Base-by-base conservation (phyloP, 2,113 vertebrate species). In the Poicephalus meyeri region DNA sequence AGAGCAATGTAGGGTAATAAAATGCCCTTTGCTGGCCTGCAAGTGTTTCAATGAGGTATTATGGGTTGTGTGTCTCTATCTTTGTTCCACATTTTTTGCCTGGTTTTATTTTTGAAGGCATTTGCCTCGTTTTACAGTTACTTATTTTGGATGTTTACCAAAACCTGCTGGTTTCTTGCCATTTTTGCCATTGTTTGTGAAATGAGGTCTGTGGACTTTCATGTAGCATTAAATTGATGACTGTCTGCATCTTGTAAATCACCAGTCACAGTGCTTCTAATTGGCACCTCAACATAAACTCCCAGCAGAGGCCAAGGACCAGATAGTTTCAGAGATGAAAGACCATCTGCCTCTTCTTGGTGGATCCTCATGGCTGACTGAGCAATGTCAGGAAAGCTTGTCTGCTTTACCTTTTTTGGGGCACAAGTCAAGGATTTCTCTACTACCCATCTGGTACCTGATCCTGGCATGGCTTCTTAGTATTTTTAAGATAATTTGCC, bases 301-400 rank as follows among this genome's bases (percentile, higher is more conserved):
- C 94, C 94, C 95, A 94, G 92, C 93, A 96, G 96, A 96, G 83
- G 91, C 95, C 96, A 61, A 91, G 91, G 88, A 85, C 44, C 78
- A 70, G 91, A 61, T 69, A 91, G 83, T 50, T 93, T 88, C 74
- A 76, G 88, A 82, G 80, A 80, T 73, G 91, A 66, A 68, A 77
- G 95, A 91, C 92, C 95, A 93, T 97, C 95, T 97, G 96, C 91
- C 93, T 96, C 86, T 89, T 96, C 93, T 94, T 95, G 92, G 91
- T 95, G 93, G 91, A n/a, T 95, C 49, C 88, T 91, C 80, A 81
- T 46, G 88, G 95, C 85, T 92, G 96, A 87, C 80, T 95, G 95
- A 94, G 77, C 96, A 94, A 93, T 96, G 77, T 92, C 88, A 95
- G 91, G 80, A 91, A 89, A 85, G 91, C 95, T 96, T 66, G 52